Evolutionary conservation across 2,888 invertebrate genomes (phyloP).

Genomic region (Odontothrips loti): DNA sequence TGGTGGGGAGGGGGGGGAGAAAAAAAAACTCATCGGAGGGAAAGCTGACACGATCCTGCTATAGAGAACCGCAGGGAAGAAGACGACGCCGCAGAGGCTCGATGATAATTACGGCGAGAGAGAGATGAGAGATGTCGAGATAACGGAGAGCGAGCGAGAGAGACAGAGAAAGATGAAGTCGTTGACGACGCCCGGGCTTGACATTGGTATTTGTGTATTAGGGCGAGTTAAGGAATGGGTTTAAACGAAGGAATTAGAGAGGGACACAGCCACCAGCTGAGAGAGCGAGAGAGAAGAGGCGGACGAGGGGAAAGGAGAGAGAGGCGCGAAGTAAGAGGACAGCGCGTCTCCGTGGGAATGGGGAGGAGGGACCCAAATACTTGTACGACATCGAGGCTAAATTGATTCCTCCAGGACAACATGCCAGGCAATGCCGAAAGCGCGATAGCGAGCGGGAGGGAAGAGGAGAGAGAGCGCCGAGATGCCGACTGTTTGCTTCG

Average conservation of each 20-base stretch:
- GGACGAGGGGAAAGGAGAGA: background rate
- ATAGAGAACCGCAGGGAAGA: slow-evolving; percentile 8
- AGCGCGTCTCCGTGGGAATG: background rate
- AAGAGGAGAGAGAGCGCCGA: background rate
- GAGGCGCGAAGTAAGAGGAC: background rate
- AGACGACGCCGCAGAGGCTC: background rate
- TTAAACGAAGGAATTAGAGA: slow-evolving; percentile 25
- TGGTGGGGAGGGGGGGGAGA: background rate
- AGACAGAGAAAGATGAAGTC: too few species aligned
- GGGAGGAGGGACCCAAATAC: slow-evolving; percentile 1
- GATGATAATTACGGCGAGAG: background rate
- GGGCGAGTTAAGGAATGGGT: slow-evolving; percentile 19
- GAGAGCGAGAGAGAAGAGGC: background rate
- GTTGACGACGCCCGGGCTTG: background rate
- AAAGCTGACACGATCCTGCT: slow-evolving; percentile 18
- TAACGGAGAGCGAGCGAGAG: background rate
- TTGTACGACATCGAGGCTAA: slow-evolving; percentile 16
- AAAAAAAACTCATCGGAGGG: background rate
- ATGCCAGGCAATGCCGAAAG: background rate
- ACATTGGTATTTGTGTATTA: slow-evolving; percentile 27
- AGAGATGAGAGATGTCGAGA: background rate
- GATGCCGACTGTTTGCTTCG: background rate
- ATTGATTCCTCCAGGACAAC: slow-evolving; percentile 24
- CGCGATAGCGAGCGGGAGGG: background rate
- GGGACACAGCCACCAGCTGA: background rate